A percentile compares a stretch with the other conserved stretches of the same genome.
phyloP scores from a whole-genome alignment of 2,797 vertebrate genomes.

The Alosa sapidissima region DNA sequence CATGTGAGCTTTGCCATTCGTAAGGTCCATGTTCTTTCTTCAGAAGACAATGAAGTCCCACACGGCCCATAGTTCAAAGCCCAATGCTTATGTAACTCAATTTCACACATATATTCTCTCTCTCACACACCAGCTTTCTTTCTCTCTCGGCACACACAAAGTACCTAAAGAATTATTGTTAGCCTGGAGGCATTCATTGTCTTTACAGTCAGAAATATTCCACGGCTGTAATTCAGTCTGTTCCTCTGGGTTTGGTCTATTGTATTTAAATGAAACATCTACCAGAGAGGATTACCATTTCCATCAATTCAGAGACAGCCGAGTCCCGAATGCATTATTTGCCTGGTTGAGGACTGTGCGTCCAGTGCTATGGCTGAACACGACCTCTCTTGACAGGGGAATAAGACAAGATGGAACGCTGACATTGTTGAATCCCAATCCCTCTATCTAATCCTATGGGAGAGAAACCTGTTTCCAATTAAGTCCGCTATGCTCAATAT shows the following conservation, averaged over 20 bases:
- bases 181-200: conserved; percentile 28
- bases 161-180: conserved; percentile 30
- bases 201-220: conserved; percentile 17
- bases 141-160: neutral
- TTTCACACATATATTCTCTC: neutral
- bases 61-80: conserved; percentile 11
- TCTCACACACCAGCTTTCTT: conserved; percentile 23
- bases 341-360: neutral
- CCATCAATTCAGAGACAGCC: neutral
- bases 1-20: neutral
- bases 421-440: neutral
- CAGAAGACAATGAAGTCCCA: neutral
- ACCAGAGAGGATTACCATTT: conserved; percentile 7
- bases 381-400: neutral
- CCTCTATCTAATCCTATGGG: neutral
- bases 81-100: conserved; percentile 3
- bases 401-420: neutral
- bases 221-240: neutral
- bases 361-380: neutral
- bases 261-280: conserved; percentile 23
- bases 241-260: conserved; percentile 9
- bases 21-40: neutral
- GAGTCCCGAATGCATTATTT: neutral
- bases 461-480: neutral
- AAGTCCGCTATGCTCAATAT: neutral